A percentile compares a stretch with the other conserved stretches of the same genome.
These are phyloP conservation scores for Blennius ocellaris DNA, from an alignment of 2,113 vertebrate species.

Conservation along the genomic window DNA sequence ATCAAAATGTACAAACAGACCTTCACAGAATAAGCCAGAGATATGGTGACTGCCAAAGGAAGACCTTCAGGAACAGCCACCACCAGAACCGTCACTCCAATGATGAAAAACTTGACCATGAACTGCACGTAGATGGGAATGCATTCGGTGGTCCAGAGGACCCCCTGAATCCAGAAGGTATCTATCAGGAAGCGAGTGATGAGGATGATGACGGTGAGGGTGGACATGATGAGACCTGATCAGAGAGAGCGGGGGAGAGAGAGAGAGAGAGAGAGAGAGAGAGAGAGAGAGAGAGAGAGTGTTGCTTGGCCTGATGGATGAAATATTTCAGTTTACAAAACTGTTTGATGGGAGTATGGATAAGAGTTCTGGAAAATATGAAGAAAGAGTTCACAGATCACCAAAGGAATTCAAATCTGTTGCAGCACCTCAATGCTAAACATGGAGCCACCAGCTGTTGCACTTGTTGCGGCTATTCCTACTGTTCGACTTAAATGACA, in stretches of 20 bases:
- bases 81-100: conserved; percentile 97
- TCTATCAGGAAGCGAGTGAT: conserved; percentile 93
- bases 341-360: too few relatives aligned
- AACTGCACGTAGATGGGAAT: conserved; percentile 96
- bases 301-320: too few relatives aligned
- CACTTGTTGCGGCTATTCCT: too few relatives aligned
- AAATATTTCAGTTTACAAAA: too few relatives aligned
- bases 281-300: neutral
- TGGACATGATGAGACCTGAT: conserved; percentile 95
- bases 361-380: too few relatives aligned
- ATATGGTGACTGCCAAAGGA: conserved; percentile 97
- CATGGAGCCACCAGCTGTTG: too few relatives aligned
- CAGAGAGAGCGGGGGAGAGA: neutral
- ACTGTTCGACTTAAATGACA: too few relatives aligned
- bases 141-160: conserved; percentile 89
- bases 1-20: conserved; percentile 68
- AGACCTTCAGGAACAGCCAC: conserved; percentile 98
- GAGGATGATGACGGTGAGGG: conserved; percentile 95
- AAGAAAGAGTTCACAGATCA: too few relatives aligned
- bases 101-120: conserved; percentile 99
- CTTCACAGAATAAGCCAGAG: conserved; percentile 98
- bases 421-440: too few relatives aligned
- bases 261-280: neutral
- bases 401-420: too few relatives aligned
- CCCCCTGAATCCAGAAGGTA: conserved; percentile 94